These are phyloP conservation scores for Chrysoperla carnea DNA, from an alignment of 1,140 invertebrate species.

Conservation along the genomic window DNA sequence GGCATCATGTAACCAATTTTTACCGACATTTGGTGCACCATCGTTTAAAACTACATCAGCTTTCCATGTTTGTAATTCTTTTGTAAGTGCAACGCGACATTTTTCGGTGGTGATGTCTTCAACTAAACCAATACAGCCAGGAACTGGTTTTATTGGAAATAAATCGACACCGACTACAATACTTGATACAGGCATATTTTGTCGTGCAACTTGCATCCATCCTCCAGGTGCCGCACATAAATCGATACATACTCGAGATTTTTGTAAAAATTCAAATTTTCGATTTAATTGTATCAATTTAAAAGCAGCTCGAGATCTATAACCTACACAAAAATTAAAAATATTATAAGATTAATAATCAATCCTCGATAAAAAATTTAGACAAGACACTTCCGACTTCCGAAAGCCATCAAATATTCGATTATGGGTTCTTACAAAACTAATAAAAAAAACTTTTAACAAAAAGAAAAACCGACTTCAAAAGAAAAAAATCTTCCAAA, in stretches of 20 bases:
- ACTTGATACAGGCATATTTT: constrained; percentile 96
- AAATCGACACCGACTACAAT: constrained; percentile 88
- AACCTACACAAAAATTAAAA: constrained; percentile 58
- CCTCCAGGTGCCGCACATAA: constrained; percentile 98
- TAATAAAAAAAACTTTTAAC: too few relatives aligned
- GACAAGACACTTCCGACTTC: too few relatives aligned
- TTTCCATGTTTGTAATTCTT: constrained; percentile 87
- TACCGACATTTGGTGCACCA: constrained; percentile 96
- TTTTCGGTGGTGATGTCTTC: constrained; percentile 97
- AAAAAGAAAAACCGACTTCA: too few relatives aligned
- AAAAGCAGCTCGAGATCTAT: constrained; percentile 91
- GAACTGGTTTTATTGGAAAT: constrained; percentile 85
- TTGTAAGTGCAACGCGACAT: constrained; percentile 56
- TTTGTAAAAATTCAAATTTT: constrained; percentile 94
- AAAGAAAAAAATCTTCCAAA: too few relatives aligned
- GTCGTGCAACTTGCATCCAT: constrained; percentile 98
- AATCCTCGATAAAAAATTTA: too few relatives aligned
- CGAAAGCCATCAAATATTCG: too few relatives aligned
- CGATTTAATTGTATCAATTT: constrained; percentile 96
- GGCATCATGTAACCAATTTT: constrained; percentile 95
- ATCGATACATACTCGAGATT: constrained; percentile 90
- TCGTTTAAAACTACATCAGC: constrained; percentile 94
- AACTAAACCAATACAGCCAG: constrained; percentile 72
- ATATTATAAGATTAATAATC: too few relatives aligned
- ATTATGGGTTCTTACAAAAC: too few relatives aligned